Evolutionary conservation across 2,797 vertebrate genomes (phyloP).

Genomic region (Remorina albescens): DNA sequence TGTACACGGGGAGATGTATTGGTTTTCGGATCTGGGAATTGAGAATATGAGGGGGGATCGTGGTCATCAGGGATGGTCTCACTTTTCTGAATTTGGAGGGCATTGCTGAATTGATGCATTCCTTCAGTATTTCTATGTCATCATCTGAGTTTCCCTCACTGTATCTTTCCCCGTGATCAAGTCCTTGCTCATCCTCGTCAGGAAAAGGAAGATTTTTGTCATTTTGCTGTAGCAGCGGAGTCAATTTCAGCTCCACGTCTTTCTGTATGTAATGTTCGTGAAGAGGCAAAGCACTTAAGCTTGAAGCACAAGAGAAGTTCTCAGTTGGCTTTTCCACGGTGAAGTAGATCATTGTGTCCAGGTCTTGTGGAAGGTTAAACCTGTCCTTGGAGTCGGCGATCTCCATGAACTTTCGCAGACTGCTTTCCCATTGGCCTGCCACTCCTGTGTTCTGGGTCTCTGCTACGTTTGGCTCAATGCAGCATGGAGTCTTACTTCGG

Average conservation of each 20-base stretch:
- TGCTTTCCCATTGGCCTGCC: conserved; percentile 95
- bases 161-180: conserved; percentile 83
- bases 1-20: conserved; percentile 92
- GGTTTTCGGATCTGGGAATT: conserved; percentile 86
- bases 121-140: conserved; percentile 95
- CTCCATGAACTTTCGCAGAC: conserved; percentile 95
- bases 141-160: conserved; percentile 91
- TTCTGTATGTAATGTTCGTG: conserved; percentile 98
- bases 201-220: conserved; percentile 82
- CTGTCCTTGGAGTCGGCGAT: conserved; percentile 95
- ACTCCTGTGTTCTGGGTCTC: conserved; percentile 88
- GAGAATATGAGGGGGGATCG: conserved; percentile 85
- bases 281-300: conserved; percentile 95
- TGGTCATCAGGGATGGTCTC: conserved; percentile 89
- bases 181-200: conserved; percentile 85
- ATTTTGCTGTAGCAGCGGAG: conserved; percentile 90
- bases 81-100: conserved; percentile 94
- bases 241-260: conserved; percentile 96
- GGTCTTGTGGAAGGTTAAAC: conserved; percentile 92
- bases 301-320: conserved; percentile 99
- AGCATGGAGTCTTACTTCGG: conserved; percentile 96
- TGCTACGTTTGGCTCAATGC: conserved; percentile 82
- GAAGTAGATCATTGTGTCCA: conserved; percentile 97
- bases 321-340: conserved; percentile 98
- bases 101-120: conserved; percentile 96